These are phyloP conservation scores for Ciona savignyi DNA, from an alignment of 23 tunicate genomes.

Conservation along the genomic window DNA sequence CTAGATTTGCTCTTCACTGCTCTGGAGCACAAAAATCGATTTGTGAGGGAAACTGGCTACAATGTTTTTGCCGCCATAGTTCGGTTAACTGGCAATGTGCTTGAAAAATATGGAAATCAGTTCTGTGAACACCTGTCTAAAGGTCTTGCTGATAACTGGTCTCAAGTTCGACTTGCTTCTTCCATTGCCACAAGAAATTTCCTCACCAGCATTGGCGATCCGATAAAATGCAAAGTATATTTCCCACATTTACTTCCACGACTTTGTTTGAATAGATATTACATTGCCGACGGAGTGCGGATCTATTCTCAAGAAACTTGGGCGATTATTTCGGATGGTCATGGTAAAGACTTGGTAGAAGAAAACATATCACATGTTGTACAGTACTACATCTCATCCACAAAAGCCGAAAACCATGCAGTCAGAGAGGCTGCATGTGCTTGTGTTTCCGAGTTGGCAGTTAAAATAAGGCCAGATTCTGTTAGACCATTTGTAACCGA, in stretches of 20 bases:
- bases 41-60: slow-evolving; percentile 90
- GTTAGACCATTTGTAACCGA: slow-evolving; percentile 19
- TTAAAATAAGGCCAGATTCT: slow-evolving; percentile 26
- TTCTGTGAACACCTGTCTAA: slow-evolving; percentile 47
- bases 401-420: slow-evolving; percentile 94
- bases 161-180: slow-evolving; percentile 92
- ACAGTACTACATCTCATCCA: slow-evolving; percentile 53
- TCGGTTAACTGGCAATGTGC: slow-evolving; percentile 25
- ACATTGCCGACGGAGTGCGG: slow-evolving; percentile 92
- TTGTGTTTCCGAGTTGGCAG: slow-evolving; percentile 90
- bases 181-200: slow-evolving; percentile 73
- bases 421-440: slow-evolving; percentile 98
- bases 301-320: slow-evolving; percentile 88
- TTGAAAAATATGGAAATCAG: slow-evolving; percentile 52
- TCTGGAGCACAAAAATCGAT: slow-evolving; percentile 65
- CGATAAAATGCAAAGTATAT: slow-evolving; percentile 13
- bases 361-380: slow-evolving; percentile 56
- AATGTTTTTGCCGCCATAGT: slow-evolving; percentile 75
- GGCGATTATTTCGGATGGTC: slow-evolving; percentile 42
- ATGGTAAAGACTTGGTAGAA: slow-evolving; percentile 84
- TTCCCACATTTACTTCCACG: slow-evolving; percentile 63
- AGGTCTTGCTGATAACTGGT: slow-evolving; percentile 95
- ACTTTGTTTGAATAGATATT: slow-evolving; percentile 76
- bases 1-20: slow-evolving; percentile 56
- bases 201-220: slow-evolving; percentile 26